Base-by-base conservation (phyloP, 1,140 invertebrate genomes). In the Bombus picipes region DNA sequence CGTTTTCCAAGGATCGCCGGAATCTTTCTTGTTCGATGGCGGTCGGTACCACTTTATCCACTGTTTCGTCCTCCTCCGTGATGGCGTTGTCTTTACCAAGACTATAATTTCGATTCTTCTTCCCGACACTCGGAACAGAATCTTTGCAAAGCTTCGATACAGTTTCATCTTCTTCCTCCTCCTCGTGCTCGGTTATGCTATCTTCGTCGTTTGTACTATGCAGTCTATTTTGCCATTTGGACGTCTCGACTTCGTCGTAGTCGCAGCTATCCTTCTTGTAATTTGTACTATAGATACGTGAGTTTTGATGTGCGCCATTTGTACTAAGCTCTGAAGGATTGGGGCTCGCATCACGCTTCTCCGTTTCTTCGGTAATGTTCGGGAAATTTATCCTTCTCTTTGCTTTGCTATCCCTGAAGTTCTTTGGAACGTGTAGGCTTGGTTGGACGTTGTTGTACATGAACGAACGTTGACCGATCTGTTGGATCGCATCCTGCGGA, bases 1-100 rank as follows among this genome's bases (percentile, higher is more conserved):
- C 97, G 70, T 97, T 97, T 85, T 97, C 97, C 83, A 98, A 95
- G 39, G 97, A 96, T 91, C 97, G 96, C n/a, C 97, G 95, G 91
- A 98, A 98, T 80, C 96, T 96, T 71, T 97, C 97, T 93, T 97
- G 97, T 78, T 98, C 97, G 13, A 96, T 96, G 0, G 96, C 96
- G 9, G 97, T 96, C 18, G 97, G 97, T 68, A 98, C 96, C 32
- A 91, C 91, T 80, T 91, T 92, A n/a, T 95, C 95, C 37, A 91
- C 28, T 0, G 80, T 90, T 41, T 94, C 94, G 28, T 93, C 92
- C 0, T 87, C 87, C 13, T 76, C 85, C n/a, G 10, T 28, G 2
- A 34, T 28, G 12, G 41, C 25, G 22, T 62, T 80, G 5, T 81
- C 68, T 18, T 87, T 88, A 9, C 66, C n/a, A 68, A 81, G 47